Base-by-base conservation (phyloP, 2,888 invertebrate genomes). In the Hecatera dysodea region DNA sequence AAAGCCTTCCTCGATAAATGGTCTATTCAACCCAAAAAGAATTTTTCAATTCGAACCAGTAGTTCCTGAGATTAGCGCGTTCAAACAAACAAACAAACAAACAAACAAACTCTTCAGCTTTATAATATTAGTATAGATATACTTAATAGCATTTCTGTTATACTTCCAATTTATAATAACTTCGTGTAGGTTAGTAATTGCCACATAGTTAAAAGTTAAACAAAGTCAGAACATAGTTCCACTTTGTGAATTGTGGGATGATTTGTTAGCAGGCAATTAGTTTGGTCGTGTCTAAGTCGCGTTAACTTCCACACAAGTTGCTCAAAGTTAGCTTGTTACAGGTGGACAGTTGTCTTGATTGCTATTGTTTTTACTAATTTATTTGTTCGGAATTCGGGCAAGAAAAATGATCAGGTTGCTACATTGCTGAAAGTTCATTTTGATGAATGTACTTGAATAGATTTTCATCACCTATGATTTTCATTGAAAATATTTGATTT, bases 231-330 rank as follows among this genome's bases (percentile, higher is more conserved):
- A 78, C 50, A 70, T 55, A 78, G 68, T 74, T 57, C 11, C 9
- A 62, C 22, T 75, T 77, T 46, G 59, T 66, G 71, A 75, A 75
- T 74, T 72, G 44, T 33, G 33, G 27, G 62, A 80, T 81, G 83
- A 88, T 83, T 86, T 80, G 87, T 88, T 83, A 83, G 76, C 83
- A 81, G 59, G 60, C 80, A 83, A 87, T 88, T 88, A 88, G 67
- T 69, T 60, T 29, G 72, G 61, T 87, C 89, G 90, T 90, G 91
- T 87, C 88, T 83, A 80, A 60, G 62, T 57, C 33, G 33, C 70
- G 70, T 84, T 77, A 77, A 73, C 60, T 74, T 59, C 52, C 62
- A 74, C 80, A 46, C 59, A 59, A 77, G 55, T 69, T 83, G 48
- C 22, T 55, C 50, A 29, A 15, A 72, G 62, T 68, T 56, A 64